A percentile compares a stretch with the other conserved stretches of the same genome.
phyloP scores from a whole-genome alignment of 2,797 vertebrate genomes.

The Liparis tanakae region DNA sequence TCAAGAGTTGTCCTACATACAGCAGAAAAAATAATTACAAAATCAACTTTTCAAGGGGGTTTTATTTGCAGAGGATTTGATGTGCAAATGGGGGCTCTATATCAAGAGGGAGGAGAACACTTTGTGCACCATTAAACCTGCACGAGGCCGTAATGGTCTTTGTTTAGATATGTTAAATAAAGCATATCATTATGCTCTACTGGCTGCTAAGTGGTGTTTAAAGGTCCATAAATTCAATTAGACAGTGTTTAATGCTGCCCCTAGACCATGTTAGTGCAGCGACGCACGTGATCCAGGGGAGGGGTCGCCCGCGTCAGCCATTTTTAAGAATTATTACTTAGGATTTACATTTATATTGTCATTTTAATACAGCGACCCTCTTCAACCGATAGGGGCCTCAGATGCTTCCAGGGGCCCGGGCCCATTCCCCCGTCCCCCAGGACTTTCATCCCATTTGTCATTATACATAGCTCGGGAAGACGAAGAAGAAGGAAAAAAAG shows the following conservation, averaged over 20 bases:
- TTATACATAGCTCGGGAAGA: conserved; percentile 57
- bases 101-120: conserved; percentile 68
- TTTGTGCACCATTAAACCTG: conserved; percentile 78
- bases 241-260: conserved; percentile 81
- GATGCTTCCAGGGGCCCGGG: conserved; percentile 85
- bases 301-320: conserved; percentile 59
- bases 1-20: conserved; percentile 43
- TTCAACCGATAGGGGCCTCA: conserved; percentile 81
- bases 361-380: conserved; percentile 83
- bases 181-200: conserved; percentile 83
- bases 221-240: conserved; percentile 89
- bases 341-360: conserved; percentile 91
- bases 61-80: conserved; percentile 51
- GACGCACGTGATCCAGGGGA: conserved; percentile 65
- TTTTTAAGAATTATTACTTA: conserved; percentile 86
- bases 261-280: conserved; percentile 71
- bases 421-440: conserved; percentile 82
- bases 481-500: conserved; percentile 47
- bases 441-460: conserved; percentile 83
- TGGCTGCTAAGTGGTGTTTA: conserved; percentile 84
- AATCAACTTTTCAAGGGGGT: conserved; percentile 8
- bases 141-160: conserved; percentile 79
- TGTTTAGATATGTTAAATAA: conserved; percentile 87
- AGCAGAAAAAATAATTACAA: conserved; percentile 29
- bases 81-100: conserved; percentile 64